Evolutionary conservation across 2,888 invertebrate genomes (phyloP).

Genomic region (Spodoptera littoralis): DNA sequence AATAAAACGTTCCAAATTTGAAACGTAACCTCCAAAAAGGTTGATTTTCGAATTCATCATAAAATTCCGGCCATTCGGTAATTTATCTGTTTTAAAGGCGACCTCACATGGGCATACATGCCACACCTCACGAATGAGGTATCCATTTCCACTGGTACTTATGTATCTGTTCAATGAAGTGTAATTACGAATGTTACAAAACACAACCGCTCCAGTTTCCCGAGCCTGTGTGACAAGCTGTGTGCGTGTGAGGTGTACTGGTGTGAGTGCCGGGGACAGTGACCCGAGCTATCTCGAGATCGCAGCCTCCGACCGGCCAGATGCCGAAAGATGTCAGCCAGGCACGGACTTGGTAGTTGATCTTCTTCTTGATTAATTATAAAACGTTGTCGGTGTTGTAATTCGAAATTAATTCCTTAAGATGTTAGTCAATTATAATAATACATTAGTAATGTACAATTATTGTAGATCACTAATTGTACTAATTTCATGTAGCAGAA

Average conservation of each 20-base stretch:
- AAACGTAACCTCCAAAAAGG: conserved; percentile 20
- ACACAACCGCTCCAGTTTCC: conserved; percentile 69
- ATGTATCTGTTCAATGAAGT: conserved; percentile 65
- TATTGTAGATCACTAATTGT: too few relatives aligned
- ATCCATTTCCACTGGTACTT: conserved; percentile 56
- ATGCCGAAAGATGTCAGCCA: conserved; percentile 87
- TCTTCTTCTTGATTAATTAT: conserved; percentile 6
- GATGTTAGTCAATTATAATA: too few relatives aligned
- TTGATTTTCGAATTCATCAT: conserved; percentile 21
- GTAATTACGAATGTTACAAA: conserved; percentile 76
- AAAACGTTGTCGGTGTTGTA: too few relatives aligned
- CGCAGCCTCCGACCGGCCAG: conserved; percentile 88
- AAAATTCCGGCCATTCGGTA: conserved; percentile 41
- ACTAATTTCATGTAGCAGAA: too few relatives aligned
- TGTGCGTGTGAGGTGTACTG: conserved; percentile 48
- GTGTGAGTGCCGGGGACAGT: conserved; percentile 80
- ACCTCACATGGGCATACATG: conserved; percentile 50
- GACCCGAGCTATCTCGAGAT: conserved; percentile 85
- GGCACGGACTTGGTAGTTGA: conserved; percentile 66
- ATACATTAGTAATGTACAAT: too few relatives aligned
- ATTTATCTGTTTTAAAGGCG: conserved; percentile 32
- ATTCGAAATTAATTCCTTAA: too few relatives aligned
- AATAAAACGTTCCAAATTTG: conserved; percentile 35
- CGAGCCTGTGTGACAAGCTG: conserved; percentile 50
- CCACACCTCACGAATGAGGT: conserved; percentile 57